Percentiles rank a stretch among this genome's conserved stretches.
phyloP scores from a whole-genome alignment of 2,888 invertebrate species.

The Thecophora atra region DNA sequence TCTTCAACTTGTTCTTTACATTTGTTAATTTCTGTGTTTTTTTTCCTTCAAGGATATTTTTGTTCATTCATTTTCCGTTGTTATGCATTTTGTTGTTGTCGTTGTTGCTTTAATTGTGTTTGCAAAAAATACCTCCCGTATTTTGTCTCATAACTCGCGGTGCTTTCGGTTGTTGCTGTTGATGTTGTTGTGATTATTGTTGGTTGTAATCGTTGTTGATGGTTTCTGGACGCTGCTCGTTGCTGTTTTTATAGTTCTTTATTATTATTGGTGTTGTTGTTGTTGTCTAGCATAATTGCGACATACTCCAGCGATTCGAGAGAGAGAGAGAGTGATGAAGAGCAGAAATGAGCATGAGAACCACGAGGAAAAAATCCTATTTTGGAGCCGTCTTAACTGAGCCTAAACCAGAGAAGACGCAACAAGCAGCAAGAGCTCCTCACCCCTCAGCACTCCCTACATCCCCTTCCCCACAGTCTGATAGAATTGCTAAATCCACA shows the following conservation, averaged over 20 bases:
- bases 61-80: neutral
- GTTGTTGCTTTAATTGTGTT: constrained; percentile 39
- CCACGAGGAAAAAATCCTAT: neutral
- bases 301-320: constrained; percentile 25
- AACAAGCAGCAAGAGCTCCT: neutral
- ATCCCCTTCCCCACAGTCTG: neutral
- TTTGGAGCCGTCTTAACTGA: constrained; percentile 1
- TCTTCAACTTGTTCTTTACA: neutral
- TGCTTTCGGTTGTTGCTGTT: constrained; percentile 35
- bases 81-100: constrained; percentile 10
- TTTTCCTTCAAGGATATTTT: neutral
- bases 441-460: neutral
- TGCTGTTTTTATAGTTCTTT: neutral
- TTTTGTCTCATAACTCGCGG: constrained; percentile 27
- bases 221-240: neutral
- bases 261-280: constrained; percentile 7
- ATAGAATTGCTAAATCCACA: constrained; percentile 13
- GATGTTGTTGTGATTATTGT: constrained; percentile 21
- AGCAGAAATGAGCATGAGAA: constrained; percentile 21
- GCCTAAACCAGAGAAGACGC: neutral
- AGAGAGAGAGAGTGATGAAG: too few species aligned
- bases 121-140: neutral
- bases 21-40: neutral
- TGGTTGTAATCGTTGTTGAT: constrained; percentile 13
- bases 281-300: constrained; percentile 25